Evolutionary conservation across 2,888 invertebrate species (phyloP).

Genomic region (Agrochola lota): DNA sequence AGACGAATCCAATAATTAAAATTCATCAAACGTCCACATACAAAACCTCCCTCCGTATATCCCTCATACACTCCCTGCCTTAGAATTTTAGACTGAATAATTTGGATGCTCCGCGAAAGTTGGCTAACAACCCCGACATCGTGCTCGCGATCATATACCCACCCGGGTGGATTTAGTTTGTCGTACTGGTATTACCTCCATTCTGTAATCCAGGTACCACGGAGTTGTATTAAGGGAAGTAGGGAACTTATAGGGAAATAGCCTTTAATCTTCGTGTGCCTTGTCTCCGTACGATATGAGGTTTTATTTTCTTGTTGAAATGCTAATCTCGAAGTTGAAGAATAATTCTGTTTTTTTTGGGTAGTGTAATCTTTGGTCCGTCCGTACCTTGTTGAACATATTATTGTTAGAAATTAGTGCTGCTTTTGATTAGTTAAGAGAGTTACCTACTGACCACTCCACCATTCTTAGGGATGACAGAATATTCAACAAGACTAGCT

Average conservation of each 20-base stretch:
- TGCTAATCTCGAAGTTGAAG: not conserved
- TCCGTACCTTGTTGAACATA: not conserved
- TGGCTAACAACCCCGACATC: conserved; percentile 76
- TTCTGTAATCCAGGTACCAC: conserved; percentile 60
- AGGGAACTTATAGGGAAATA: not conserved
- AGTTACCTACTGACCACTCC: not conserved
- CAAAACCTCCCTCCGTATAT: conserved; percentile 57
- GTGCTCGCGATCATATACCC: conserved; percentile 67
- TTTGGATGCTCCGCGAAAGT: conserved; percentile 79
- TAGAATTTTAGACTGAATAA: conserved; percentile 78
- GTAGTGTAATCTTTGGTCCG: not conserved
- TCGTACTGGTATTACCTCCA: conserved; percentile 69
- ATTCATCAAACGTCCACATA: conserved; percentile 8
- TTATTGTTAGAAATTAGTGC: not conserved
- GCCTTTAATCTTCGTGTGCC: conserved; percentile 47
- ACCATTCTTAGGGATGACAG: not conserved
- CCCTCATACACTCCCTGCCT: too few relatives aligned
- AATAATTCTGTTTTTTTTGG: not conserved
- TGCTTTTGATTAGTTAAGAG: too few relatives aligned
- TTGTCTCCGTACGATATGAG: not conserved
- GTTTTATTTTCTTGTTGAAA: conserved; percentile 22
- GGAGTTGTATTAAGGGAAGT: conserved; percentile 35
- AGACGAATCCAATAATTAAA: conserved; percentile 3
- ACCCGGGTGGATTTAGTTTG: conserved; percentile 69
- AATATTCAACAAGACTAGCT: not conserved